phyloP scores from a whole-genome alignment of 2,797 vertebrate genomes.

The Tragelaphus oryx region DNA sequence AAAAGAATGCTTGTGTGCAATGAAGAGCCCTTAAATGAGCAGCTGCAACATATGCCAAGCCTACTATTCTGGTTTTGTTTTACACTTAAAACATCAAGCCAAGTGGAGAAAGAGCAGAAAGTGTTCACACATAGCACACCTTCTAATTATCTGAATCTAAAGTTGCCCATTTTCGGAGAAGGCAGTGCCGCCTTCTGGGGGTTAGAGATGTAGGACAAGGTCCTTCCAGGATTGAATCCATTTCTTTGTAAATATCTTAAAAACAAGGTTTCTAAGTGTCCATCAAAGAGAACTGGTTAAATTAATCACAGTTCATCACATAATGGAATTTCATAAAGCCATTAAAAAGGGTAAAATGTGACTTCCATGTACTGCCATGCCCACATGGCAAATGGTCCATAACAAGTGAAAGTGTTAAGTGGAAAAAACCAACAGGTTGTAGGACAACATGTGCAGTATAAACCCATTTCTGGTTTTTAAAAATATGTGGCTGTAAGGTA shows the following conservation, averaged over 20 bases:
- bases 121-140: background rate
- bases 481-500: background rate
- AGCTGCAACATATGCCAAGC: background rate
- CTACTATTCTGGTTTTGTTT: conserved; percentile 33
- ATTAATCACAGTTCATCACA: background rate
- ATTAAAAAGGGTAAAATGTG: background rate
- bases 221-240: background rate
- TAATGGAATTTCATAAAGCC: background rate
- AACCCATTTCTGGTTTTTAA: background rate
- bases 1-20: background rate
- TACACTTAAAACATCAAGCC: background rate
- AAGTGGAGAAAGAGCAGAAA: background rate
- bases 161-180: background rate
- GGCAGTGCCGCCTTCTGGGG: background rate
- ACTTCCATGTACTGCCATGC: background rate
- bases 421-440: background rate
- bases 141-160: conserved; percentile 36
- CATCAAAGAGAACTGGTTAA: background rate
- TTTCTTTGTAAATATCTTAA: background rate
- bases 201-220: background rate
- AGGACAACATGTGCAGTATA: background rate
- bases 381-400: background rate
- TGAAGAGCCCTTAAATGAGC: conserved; percentile 17
- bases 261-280: background rate
- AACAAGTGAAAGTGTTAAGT: background rate